Conservation (phyloP, 2,888 invertebrate genomes). For the Hyposoter didymator region DNA sequence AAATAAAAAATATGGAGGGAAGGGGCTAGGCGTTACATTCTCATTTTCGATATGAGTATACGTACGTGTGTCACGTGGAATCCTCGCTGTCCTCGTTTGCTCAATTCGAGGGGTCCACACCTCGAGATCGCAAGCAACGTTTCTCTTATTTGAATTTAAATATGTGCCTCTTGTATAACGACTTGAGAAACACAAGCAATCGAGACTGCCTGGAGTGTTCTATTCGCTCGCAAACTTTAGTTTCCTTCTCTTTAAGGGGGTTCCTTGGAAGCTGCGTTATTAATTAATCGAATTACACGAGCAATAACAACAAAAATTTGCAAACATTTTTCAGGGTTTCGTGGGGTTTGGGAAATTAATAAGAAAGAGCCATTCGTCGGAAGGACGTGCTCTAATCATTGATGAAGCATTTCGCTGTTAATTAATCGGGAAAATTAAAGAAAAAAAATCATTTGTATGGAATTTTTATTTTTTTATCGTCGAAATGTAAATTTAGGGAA, state of each 20-base stretch:
- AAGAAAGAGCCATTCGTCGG: too few species aligned
- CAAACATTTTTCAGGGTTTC: background rate
- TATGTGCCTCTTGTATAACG: constrained; percentile 32
- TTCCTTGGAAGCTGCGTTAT: background rate
- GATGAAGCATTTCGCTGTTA: too few species aligned
- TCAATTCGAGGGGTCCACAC: constrained; percentile 33
- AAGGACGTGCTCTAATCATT: too few species aligned
- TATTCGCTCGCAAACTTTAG: background rate
- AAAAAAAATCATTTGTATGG: too few species aligned
- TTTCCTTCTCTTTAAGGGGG: background rate
- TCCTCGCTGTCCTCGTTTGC: constrained; percentile 13
- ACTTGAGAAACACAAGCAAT: constrained; percentile 6
- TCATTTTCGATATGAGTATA: constrained; percentile 35
- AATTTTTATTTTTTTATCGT: too few species aligned
- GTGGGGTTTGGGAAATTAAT: too few species aligned
- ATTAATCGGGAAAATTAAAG: too few species aligned
- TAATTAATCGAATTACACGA: background rate
- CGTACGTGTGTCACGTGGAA: background rate
- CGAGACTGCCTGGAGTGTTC: constrained; percentile 1
- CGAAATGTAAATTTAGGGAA: too few species aligned
- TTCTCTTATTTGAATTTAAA: constrained; percentile 64
- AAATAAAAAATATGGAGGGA: constrained; percentile 6
- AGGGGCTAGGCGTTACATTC: constrained; percentile 31
- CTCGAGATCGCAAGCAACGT: constrained; percentile 34
- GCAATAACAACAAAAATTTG: background rate